phyloP scores from a whole-genome alignment of 2,797 vertebrate genomes.

The Tachyglossus aculeatus region DNA sequence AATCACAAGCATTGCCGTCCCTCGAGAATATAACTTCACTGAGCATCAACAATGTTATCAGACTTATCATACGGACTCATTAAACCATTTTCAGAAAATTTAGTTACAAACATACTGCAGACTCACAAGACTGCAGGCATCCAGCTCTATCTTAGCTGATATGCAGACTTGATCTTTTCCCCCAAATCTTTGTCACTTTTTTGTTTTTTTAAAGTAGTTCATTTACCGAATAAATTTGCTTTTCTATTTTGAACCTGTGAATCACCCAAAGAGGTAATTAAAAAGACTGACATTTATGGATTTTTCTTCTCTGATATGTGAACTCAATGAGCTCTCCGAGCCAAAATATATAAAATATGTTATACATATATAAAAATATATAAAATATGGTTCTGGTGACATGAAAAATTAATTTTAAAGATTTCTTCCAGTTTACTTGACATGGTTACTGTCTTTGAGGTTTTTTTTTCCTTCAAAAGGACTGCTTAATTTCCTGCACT shows the following conservation, averaged over 20 bases:
- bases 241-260: not conserved
- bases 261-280: not conserved
- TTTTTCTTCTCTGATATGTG: constrained; percentile 56
- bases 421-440: constrained; percentile 45
- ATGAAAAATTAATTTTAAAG: constrained; percentile 67
- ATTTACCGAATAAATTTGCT: too few relatives aligned
- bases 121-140: not conserved
- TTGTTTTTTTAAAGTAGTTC: not conserved
- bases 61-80: constrained; percentile 27
- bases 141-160: not conserved
- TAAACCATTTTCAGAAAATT: constrained; percentile 27
- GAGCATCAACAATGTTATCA: constrained; percentile 42
- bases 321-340: too few relatives aligned
- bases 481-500: constrained; percentile 32
- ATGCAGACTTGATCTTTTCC: not conserved
- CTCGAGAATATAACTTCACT: constrained; percentile 32
- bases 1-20: constrained; percentile 41
- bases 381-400: constrained; percentile 50
- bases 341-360: not conserved
- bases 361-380: too few relatives aligned
- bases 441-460: constrained; percentile 31
- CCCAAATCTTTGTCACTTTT: not conserved
- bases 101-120: not conserved
- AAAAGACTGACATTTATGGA: not conserved
- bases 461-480: constrained; percentile 39